Evolutionary conservation across 2,797 vertebrate species (phyloP).

Genomic region (Phataginus tricuspis): DNA sequence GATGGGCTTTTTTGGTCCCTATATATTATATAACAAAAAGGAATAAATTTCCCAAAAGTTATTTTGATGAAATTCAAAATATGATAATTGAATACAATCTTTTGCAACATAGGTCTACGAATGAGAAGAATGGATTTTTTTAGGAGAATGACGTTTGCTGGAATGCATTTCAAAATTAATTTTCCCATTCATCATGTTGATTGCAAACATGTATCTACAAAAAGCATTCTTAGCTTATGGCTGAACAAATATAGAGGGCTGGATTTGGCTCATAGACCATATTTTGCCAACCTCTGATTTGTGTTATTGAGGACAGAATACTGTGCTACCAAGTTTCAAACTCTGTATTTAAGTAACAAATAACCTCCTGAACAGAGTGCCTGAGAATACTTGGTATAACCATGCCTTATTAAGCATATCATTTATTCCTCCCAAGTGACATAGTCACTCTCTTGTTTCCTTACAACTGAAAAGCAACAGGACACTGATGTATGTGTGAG

Average conservation of each 20-base stretch:
- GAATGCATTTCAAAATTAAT: neutral
- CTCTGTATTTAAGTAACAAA: slow-evolving; percentile 24
- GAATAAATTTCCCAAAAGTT: slow-evolving; percentile 1
- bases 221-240: neutral
- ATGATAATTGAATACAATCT: neutral
- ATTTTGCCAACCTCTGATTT: neutral
- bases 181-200: slow-evolving; percentile 5
- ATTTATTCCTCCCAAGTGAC: slow-evolving; percentile 28
- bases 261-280: neutral
- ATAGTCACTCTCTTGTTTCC: slow-evolving; percentile 46
- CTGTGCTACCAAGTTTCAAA: neutral
- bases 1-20: neutral
- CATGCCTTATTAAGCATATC: neutral
- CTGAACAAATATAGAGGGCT: slow-evolving; percentile 5
- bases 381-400: neutral
- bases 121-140: slow-evolving; percentile 21
- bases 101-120: neutral
- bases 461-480: slow-evolving; percentile 24
- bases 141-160: neutral
- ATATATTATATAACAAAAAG: neutral
- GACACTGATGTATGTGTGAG: neutral
- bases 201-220: slow-evolving; percentile 26
- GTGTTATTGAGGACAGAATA: neutral
- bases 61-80: slow-evolving; percentile 53
- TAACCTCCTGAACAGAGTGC: neutral